Conservation (phyloP, 1,140 invertebrate genomes). For the Aphidius ervi region DNA sequence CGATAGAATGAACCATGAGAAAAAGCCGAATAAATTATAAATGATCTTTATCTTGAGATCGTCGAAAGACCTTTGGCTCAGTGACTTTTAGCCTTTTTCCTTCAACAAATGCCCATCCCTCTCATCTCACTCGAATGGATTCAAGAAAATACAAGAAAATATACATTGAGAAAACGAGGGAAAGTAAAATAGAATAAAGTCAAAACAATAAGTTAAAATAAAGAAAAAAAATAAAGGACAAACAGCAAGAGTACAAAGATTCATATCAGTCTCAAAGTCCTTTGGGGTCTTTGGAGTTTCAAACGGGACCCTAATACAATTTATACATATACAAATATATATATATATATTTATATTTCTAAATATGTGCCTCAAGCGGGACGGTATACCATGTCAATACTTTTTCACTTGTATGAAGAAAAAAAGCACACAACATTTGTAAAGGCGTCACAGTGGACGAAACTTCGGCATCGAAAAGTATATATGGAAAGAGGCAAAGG, state of each 20-base stretch:
- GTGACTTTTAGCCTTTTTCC: too few species aligned
- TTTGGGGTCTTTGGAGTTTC: constrained; percentile 26
- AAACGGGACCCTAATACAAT: constrained; percentile 43
- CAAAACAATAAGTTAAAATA: background rate
- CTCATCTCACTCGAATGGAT: too few species aligned
- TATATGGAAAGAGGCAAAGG: constrained; percentile 14
- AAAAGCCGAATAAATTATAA: constrained; percentile 50
- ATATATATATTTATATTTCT: too few species aligned
- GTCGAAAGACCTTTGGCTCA: too few species aligned
- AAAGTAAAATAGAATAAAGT: constrained; percentile 3
- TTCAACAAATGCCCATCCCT: too few species aligned
- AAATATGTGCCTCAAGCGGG: constrained; percentile 39
- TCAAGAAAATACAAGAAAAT: background rate
- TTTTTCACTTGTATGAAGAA: constrained; percentile 26
- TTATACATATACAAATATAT: too few species aligned
- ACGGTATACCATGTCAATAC: constrained; percentile 43
- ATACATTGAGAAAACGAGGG: background rate
- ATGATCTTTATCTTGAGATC: too few species aligned
- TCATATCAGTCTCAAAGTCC: constrained; percentile 42
- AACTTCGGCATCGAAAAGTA: constrained; percentile 43
- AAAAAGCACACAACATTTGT: constrained; percentile 7
- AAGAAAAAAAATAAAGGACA: constrained; percentile 1
- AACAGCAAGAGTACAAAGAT: constrained; percentile 36
- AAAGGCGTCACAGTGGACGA: constrained; percentile 30
- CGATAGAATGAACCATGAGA: constrained; percentile 1